Evolutionary conservation across 2,888 invertebrate species (phyloP), one percentile per base, ranked within the genome.

Genomic region (Hyposoter dolosus): DNA sequence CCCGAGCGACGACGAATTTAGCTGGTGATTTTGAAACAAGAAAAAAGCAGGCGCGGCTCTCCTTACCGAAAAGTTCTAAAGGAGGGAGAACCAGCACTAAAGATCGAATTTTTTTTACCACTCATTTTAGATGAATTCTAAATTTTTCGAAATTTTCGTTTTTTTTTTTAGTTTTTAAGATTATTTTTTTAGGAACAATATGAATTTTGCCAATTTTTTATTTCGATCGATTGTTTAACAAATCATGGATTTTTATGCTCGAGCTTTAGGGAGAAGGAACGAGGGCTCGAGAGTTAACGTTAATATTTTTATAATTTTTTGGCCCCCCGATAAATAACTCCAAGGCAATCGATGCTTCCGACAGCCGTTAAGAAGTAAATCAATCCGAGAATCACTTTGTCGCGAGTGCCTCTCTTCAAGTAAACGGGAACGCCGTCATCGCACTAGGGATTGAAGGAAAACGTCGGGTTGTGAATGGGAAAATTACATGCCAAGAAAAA

Each of bases 371-470:
- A 0, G 9, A 43, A 5, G 63, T n/a, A 35, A 23, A 4, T 80
- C 6, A 77, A 40, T 32, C 76, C 77, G 89, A 94, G 95, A 78
- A 96, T 90, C 17, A 95, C 88, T 85, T 90, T 94, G 88, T 96
- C 96, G 9, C 93, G 79, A 1, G 95, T 93, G 71, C 96, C 96
- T 43, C 95, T 95, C 92, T 96, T 96, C 90, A 96, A 92, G 94
- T 95, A 95, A 3, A 96, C 95, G 0, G 96, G 96, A 5, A 95
- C 90, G 86, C 95, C 95, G 94, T 96, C 95, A 7, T 96, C 95
- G 93, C 94, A 94, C 96, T 96, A 94, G 69, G 94, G 94, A 93
- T 84, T 2, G 35, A 65, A 10, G 76, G 6, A 32, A 6, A 84
- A 84, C 85, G 65, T 47, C 28, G 23, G 3, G 35, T 23, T 75